Evolutionary conservation across 1,140 invertebrate genomes (phyloP).

Genomic region (Streblospio benedicti): DNA sequence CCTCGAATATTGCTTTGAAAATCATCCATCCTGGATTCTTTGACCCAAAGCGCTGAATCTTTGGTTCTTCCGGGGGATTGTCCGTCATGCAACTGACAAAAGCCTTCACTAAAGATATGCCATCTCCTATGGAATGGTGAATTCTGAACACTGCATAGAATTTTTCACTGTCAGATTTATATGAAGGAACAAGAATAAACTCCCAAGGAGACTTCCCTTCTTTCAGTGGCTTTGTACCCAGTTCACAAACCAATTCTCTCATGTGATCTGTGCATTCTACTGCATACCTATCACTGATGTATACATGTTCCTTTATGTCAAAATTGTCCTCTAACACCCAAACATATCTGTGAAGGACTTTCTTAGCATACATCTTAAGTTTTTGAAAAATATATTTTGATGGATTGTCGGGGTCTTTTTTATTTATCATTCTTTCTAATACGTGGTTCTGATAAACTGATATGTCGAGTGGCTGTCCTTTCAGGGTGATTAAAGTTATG

Average conservation of each 20-base stretch:
- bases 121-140: conserved; percentile 14
- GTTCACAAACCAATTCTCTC: neutral
- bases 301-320: conserved; percentile 10
- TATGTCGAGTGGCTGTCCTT: neutral
- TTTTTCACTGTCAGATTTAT: neutral
- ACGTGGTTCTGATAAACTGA: neutral
- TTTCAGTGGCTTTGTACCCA: neutral
- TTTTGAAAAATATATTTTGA: neutral
- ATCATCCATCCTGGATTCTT: neutral
- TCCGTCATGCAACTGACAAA: conserved; percentile 5
- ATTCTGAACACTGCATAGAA: conserved; percentile 2
- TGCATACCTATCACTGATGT: neutral
- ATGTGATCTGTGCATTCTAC: neutral
- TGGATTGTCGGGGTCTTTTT: neutral
- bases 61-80: neutral
- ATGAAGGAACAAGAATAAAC: neutral
- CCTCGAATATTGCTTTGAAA: neutral
- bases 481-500: neutral
- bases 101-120: conserved; percentile 6
- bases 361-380: neutral
- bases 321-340: conserved; percentile 3
- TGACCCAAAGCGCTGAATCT: neutral
- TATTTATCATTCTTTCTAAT: neutral
- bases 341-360: conserved; percentile 3
- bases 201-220: conserved; percentile 9